Percentiles rank a stretch among this genome's conserved stretches.
Evolutionary conservation across 2,113 vertebrate genomes (phyloP).

Genomic region (Hypanus sabinus): DNA sequence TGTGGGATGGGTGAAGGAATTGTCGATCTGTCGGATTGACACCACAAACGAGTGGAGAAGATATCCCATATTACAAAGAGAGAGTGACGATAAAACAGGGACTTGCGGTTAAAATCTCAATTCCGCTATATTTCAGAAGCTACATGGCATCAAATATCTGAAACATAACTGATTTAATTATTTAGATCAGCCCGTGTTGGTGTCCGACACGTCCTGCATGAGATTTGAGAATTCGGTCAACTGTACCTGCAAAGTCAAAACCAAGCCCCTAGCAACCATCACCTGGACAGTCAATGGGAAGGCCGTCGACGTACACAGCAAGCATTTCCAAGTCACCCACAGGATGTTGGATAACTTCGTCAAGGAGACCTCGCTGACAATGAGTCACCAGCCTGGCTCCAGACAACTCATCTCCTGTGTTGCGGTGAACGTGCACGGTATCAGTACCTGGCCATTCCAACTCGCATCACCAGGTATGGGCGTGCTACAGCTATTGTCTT

Average conservation of each 20-base stretch:
- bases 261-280: background rate
- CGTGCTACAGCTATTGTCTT: no score
- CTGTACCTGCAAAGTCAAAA: background rate
- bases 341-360: background rate
- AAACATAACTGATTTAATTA: background rate
- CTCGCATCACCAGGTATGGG: background rate
- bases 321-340: background rate
- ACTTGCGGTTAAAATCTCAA: no score
- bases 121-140: no score
- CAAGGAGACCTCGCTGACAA: background rate
- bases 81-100: no score
- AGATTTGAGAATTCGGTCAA: no score
- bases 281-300: background rate
- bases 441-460: background rate
- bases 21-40: no score
- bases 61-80: no score
- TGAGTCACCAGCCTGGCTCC: background rate
- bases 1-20: no score
- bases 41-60: no score
- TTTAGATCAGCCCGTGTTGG: background rate
- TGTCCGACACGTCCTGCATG: background rate
- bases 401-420: background rate
- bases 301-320: background rate
- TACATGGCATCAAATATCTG: no score
- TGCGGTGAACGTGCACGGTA: background rate